phyloP scores from a whole-genome alignment of 1,140 invertebrate species.

The Laupala kohalensis region DNA sequence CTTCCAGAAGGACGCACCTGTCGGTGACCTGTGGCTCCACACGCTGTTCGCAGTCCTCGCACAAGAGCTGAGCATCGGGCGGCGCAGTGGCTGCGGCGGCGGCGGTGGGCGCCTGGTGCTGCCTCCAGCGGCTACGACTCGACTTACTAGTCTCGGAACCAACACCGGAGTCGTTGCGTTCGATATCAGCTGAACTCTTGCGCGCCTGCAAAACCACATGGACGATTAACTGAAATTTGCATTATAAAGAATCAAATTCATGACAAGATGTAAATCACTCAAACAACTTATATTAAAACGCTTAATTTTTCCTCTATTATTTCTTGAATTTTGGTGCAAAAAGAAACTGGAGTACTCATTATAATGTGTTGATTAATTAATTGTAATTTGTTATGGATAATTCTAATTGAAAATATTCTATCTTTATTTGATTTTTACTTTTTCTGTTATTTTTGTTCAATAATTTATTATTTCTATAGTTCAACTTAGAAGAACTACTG shows the following conservation, averaged over 20 bases:
- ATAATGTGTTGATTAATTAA: too few relatives aligned
- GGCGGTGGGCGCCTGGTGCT: constrained; percentile 29
- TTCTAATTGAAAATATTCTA: too few relatives aligned
- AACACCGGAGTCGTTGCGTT: constrained; percentile 84
- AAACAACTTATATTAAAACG: too few relatives aligned
- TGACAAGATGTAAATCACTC: too few relatives aligned
- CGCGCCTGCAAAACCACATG: constrained; percentile 19
- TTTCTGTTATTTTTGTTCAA: too few relatives aligned
- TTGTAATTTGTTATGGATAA: too few relatives aligned
- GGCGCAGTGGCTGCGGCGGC: constrained; percentile 26
- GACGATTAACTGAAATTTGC: not conserved
- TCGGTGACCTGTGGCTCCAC: constrained; percentile 55
- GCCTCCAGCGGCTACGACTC: constrained; percentile 57
- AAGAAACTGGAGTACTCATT: too few relatives aligned
- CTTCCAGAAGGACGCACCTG: constrained; percentile 25
- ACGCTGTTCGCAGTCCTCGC: constrained; percentile 62
- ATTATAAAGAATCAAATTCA: not conserved
- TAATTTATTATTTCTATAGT: too few relatives aligned
- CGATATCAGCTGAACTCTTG: constrained; percentile 46
- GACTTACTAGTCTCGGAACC: constrained; percentile 83
- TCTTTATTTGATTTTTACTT: too few relatives aligned
- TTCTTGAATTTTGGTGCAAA: too few relatives aligned
- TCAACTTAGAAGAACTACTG: too few relatives aligned
- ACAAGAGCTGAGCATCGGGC: constrained; percentile 39
- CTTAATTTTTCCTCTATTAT: too few relatives aligned